Percentiles rank a stretch among this genome's conserved stretches.
phyloP scores from a whole-genome alignment of 2,113 vertebrate species.

The Notarius lentiginosus region DNA sequence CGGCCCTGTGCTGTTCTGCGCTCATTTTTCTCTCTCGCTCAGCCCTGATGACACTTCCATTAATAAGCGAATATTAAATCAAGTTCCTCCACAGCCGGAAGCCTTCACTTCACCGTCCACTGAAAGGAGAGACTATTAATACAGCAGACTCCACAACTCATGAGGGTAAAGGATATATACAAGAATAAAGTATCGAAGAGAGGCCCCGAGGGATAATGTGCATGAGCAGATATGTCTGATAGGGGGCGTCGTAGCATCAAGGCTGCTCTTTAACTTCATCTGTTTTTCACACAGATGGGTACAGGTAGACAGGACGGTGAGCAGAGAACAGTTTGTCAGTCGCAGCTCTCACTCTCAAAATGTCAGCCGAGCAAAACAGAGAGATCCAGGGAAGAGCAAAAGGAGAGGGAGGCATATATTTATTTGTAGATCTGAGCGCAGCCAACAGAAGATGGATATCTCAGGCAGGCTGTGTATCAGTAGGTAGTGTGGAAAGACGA shows the following conservation, averaged over 20 bases:
- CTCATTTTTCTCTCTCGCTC: slow-evolving; percentile 57
- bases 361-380: slow-evolving; percentile 45
- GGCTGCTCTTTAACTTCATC: slow-evolving; percentile 9
- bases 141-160: slow-evolving; percentile 45
- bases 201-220: slow-evolving; percentile 21
- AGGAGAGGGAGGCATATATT: slow-evolving; percentile 22
- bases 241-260: slow-evolving; percentile 40
- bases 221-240: slow-evolving; percentile 30
- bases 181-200: slow-evolving; percentile 38
- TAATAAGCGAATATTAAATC: slow-evolving; percentile 67
- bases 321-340: slow-evolving; percentile 39
- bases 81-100: slow-evolving; percentile 53
- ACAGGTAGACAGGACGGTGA: slow-evolving; percentile 43
- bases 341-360: slow-evolving; percentile 45
- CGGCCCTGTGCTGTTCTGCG: slow-evolving; percentile 34
- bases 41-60: slow-evolving; percentile 58
- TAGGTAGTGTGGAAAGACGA: slow-evolving; percentile 34
- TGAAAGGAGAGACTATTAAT: slow-evolving; percentile 57
- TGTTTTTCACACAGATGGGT: slow-evolving; percentile 42
- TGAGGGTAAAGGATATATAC: slow-evolving; percentile 45
- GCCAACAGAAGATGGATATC: slow-evolving; percentile 38
- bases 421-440: slow-evolving; percentile 38
- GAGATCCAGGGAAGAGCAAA: slow-evolving; percentile 40
- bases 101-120: slow-evolving; percentile 53
- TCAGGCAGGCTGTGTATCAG: slow-evolving; percentile 28